Percentiles rank a stretch among this genome's conserved stretches.
Conservation (phyloP, 2,797 vertebrate species). For the Channallabes apus region DNA sequence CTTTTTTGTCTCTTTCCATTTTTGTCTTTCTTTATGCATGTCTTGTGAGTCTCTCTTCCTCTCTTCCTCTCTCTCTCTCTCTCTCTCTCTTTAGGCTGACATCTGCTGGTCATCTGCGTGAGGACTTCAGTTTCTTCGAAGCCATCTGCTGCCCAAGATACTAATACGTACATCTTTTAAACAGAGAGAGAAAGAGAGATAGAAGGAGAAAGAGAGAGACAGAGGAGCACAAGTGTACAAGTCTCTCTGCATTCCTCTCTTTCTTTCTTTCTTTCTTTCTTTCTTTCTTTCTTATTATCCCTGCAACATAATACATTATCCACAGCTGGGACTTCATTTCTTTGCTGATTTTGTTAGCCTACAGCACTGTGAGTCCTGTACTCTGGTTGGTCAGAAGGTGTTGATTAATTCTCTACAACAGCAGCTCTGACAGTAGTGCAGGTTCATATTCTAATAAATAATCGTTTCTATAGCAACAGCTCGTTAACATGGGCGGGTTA, state of each 20-base stretch:
- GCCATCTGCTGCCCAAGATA: conserved; percentile 15
- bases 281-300: too few relatives aligned
- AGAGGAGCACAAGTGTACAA: background rate
- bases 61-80: background rate
- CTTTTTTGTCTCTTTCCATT: background rate
- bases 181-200: background rate
- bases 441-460: background rate
- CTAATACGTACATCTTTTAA: background rate
- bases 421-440: background rate
- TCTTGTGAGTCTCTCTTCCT: background rate
- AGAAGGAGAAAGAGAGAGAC: background rate
- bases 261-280: too few relatives aligned
- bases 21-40: background rate
- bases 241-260: too few relatives aligned
- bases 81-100: conserved; percentile 35
- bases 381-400: background rate
- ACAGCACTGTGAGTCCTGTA: background rate
- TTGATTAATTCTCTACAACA: background rate
- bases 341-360: too few relatives aligned
- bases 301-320: background rate
- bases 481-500: background rate
- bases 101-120: conserved; percentile 42
- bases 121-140: conserved; percentile 2
- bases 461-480: background rate
- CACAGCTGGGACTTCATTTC: background rate